Base-by-base conservation (phyloP, 2,797 vertebrate genomes). In the Pygocentrus nattereri region DNA sequence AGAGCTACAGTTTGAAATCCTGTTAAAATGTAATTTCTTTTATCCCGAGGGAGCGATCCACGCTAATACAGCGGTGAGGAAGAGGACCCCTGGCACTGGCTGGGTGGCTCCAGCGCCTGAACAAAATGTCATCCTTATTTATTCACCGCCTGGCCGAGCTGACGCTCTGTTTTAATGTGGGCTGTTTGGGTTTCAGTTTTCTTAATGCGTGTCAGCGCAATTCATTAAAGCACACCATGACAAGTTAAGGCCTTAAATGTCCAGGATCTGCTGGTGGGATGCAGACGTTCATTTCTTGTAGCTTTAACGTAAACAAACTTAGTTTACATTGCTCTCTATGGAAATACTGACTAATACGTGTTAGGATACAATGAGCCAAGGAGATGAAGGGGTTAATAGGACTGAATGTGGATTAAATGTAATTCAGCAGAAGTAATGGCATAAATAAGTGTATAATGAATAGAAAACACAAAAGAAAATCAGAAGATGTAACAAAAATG, bases 11-110 rank as follows among this genome's bases (percentile, higher is more conserved):
- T 83, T 80, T 84, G 81, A 78, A 82, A 82, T 80, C 69, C 62
- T 52, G 74, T 88, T 85, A 74, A 83, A 85, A 86, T 86, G 80
- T 78, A 80, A 84, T 82, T 82, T 58, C 62, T 83, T 75, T 72
- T 82, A 30, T 70, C 84, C 81, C 38, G 23, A 38, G 82, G 68
- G 84, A 78, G 50, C 80, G 71, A 82, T 82, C 83, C 56, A 31
- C 52, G 64, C 75, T 86, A 81, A 83, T 85, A 85, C 81, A 80
- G 67, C 5, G 49, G 18, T 56, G 70, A 80, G 69, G 56, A 74
- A 79, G 59, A 74, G 76, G 68, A 58, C 61, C 58, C 71, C 30
- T 52, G 74, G 65, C 56, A 52, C 74, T 8, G 15, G 34, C 16
- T 41, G 19, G 16, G 38, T 8, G 30, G 67, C 74, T 61, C 52